These are phyloP conservation scores for Diarsia mendica DNA, from an alignment of 2,888 invertebrate species.

Conservation along the genomic window DNA sequence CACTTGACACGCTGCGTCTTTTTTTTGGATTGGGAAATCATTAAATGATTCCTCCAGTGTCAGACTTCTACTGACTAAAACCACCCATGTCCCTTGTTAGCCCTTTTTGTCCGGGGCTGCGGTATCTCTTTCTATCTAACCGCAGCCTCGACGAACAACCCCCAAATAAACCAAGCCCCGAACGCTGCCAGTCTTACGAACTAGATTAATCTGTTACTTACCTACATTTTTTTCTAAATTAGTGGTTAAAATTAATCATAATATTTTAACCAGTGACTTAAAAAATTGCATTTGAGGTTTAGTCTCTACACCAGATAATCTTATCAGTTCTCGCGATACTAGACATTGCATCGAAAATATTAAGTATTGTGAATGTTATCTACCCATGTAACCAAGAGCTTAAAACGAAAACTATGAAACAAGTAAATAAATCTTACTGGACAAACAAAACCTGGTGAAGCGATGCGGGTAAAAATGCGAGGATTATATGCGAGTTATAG, in stretches of 20 bases:
- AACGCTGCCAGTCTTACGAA: not conserved
- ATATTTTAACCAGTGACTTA: not conserved
- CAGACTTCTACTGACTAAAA: too few relatives aligned
- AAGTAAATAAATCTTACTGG: slow-evolving; percentile 1
- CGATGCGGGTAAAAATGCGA: too few relatives aligned
- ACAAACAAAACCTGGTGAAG: too few relatives aligned
- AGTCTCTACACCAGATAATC: not conserved
- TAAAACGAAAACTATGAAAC: not conserved
- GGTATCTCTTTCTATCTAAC: too few relatives aligned
- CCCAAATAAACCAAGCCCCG: too few relatives aligned
- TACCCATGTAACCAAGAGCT: not conserved
- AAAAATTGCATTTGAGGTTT: not conserved
- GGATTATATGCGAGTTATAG: too few relatives aligned
- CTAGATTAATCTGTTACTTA: not conserved
- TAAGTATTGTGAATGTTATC: not conserved
- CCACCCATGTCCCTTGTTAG: too few relatives aligned
- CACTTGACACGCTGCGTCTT: not conserved
- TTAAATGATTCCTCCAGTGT: too few relatives aligned
- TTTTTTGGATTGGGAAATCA: too few relatives aligned
- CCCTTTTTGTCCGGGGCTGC: too few relatives aligned
- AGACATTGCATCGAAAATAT: not conserved
- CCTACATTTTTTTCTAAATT: not conserved
- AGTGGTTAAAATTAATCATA: not conserved
- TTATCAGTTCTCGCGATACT: not conserved
- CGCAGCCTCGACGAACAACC: too few relatives aligned